Base-by-base conservation (phyloP, 2,113 vertebrate species). In the Pygoscelis antarcticus region DNA sequence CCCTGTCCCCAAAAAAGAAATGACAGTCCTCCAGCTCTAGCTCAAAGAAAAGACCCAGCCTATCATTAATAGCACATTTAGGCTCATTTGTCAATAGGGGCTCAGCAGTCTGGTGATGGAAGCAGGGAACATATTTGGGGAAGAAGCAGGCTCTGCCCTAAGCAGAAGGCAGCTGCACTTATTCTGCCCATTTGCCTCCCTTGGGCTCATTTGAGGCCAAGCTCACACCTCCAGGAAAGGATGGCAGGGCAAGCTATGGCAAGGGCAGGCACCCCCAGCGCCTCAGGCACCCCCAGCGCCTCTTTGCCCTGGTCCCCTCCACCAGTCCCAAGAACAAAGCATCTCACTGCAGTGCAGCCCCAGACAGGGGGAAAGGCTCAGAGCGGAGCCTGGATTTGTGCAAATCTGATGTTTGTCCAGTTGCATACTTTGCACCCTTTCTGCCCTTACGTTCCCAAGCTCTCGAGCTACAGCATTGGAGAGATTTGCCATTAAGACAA, bases 251-350 rank as follows among this genome's bases (percentile, higher is more conserved):
- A 72, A 77, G 13, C 11, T 69, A 30, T 8, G 30, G 44, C 54
- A 81, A 75, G 22, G 58, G 32, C 23, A 76, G 38, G 23, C 20
- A 72, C 3, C 2, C 5, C 8, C 58, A n/a, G n/a, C n/a, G n/a
- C n/a, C n/a, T n/a, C n/a, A n/a, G n/a, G n/a, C n/a, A n/a, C n/a
- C n/a, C n/a, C n/a, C n/a, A 60, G 10, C 0, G 5, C 4, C 11
- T 46, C 38, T 68, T 40, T 60, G 13, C 22, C 20, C 36, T 44
- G 4, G 3, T 46, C 4, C 1, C 14, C 27, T 2, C 2, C 5
- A 15, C 29, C 10, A 38, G 10, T 40, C n/a, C 12, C 17, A 80
- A 72, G 42, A 83, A 27, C 36, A 83, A 89, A 46, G 21, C 21
- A 60, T 18, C 22, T 69, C 54, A 16, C 9, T 27, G 44, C 44